These are phyloP conservation scores for Ceuthmochares aereus DNA, from an alignment of 2,113 vertebrate genomes.

Conservation along the genomic window DNA sequence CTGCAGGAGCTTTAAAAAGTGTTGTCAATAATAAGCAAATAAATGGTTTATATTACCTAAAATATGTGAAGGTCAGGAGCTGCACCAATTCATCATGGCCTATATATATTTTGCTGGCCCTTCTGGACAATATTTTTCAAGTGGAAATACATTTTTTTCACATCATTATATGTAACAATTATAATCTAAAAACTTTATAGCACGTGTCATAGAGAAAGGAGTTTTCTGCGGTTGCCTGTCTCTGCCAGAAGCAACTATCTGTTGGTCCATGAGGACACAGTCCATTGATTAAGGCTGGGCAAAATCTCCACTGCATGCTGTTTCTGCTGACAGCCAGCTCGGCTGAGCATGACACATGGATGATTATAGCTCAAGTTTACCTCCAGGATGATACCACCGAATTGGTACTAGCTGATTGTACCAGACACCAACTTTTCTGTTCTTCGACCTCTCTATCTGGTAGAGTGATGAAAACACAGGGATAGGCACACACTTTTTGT, in stretches of 20 bases:
- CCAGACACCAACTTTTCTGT: neutral
- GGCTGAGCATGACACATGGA: neutral
- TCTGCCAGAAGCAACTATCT: neutral
- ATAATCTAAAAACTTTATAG: neutral
- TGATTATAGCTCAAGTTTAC: neutral
- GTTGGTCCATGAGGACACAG: neutral
- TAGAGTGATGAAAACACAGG: neutral
- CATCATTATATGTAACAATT: neutral
- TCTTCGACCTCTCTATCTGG: neutral
- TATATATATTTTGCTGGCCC: neutral
- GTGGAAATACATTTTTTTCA: neutral
- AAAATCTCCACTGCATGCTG: neutral
- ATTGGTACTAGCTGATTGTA: neutral
- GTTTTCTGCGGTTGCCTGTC: neutral
- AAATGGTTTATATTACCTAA: neutral
- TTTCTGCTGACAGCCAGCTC: neutral
- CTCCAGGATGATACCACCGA: neutral
- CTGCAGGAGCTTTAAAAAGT: slow-evolving; percentile 10
- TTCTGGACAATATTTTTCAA: neutral
- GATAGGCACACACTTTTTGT: rapidly evolving
- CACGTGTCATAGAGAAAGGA: neutral
- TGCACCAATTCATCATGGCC: neutral
- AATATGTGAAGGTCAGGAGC: neutral
- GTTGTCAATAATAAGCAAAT: slow-evolving; percentile 22
- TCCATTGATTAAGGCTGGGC: neutral